Evolutionary conservation across 2,888 invertebrate genomes (phyloP), one percentile per base, ranked within the genome.

Genomic region (Lutraria lutraria): DNA sequence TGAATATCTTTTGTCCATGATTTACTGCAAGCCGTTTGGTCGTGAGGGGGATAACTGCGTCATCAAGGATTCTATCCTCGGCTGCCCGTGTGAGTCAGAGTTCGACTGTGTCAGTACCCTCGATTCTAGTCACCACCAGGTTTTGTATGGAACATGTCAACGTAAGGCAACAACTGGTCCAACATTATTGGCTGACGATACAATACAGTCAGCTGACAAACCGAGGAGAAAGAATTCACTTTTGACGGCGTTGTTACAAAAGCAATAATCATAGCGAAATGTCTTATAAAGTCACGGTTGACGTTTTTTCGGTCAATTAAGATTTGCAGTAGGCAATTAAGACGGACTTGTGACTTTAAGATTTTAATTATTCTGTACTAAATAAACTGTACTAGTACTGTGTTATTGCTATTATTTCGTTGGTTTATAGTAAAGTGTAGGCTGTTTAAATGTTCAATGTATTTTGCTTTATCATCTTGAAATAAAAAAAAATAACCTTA

Each of bases 71-170:
- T 76, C 86, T 16, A 43, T 43, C 15, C 83, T 86, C 31, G 89
- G 86, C 60, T 89, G 89, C 31, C 83, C 86, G 13, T 89, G 89
- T 54, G 31, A 25, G 19, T 43, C 53, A 34, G 81, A 84, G 16
- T 68, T 83, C 16, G 34, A 34, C n/a, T 89, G 89, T 83, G n/a
- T 19, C 13, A 53, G 83, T 31, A 89, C 86, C 29, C 81, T 84
- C 21, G 21, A 31, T 3, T 79, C 68, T 15, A 4, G 29, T 16
- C 80, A 43, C 16, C 79, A 54, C 34, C 25, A 34, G 13, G 86
- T 86, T 21, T 31, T 83, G 31, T 89, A 83, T 54, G 89, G 89
- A 25, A 89, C 21, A 29, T 89, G 89, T 81, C 88, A 85, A 29
- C 80, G 21, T 31, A 34, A 16, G 19, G 1, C 76, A 31, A 72